Evolutionary conservation across 2,888 invertebrate genomes (phyloP), one percentile per base, ranked within the genome.

Genomic region (Lithosia quadra): DNA sequence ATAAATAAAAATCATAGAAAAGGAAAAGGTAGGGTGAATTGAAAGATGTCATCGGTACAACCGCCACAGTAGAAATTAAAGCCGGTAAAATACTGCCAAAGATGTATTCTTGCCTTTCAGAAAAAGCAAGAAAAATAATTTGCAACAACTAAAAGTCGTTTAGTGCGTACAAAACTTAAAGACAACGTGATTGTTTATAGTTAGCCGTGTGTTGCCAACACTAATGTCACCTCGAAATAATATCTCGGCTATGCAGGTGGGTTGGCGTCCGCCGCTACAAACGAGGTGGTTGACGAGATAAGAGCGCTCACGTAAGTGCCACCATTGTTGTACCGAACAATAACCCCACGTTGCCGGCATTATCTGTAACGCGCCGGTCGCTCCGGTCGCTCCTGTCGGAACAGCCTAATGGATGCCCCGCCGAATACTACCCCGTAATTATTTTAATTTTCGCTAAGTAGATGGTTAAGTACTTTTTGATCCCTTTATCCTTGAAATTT

Each of bases 251-350:
- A 79, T 88, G 88, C 87, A 91, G 90, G 90, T 91, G 84, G 84
- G 82, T 83, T 77, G 80, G 79, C 82, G 79, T 72, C 84, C 83
- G 80, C 82, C 79, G 82, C 80, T 88, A 89, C 90, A 91, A 91
- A 90, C 90, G 90, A 89, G 87, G 88, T 88, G 90, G 87, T 84
- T 86, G 87, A 87, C 85, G 90, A 90, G 92, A 92, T 92, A 92
- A 91, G 90, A 88, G 84, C 85, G 82, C 81, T 82, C 82, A 71
- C 85, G 86, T 91, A 90, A 91, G 90, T 88, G 88, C 84, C 83
- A 81, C 86, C 86, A 90, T 92, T 91, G 92, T 91, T 90, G 85
- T 85, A 77, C 75, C 80, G 87, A 88, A 92, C 91, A 92, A 92
- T 91, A 91, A 88, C 88, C 89, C 88, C 82, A 79, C 86, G 83